Evolutionary conservation across 92 coral and sea anemone species (phyloP), one percentile per base, ranked within the genome.

Genomic region (Palythoa caribaeorum): DNA sequence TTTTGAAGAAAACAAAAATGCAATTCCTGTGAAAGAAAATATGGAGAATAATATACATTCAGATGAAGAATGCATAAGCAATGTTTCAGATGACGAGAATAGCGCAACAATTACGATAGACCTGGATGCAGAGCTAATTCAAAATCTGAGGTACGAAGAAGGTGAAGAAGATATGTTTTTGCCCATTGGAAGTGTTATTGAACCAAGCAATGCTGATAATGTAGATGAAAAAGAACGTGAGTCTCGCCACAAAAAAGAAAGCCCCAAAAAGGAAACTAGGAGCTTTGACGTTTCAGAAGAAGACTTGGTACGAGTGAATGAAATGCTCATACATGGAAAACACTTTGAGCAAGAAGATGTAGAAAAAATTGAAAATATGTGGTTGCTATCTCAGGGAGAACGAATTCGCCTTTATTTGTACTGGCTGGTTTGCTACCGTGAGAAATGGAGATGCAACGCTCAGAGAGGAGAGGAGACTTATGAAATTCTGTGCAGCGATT

Each of bases 381-480:
- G 97, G 97, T n/a, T 37, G 51, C 72, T 94, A 9, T 19, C 83
- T 53, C 77, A 80, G n/a, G 78, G 37, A 28, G 89, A 90, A 40
- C 93, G 97, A 13, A 68, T 89, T 65, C 87, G 93, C 47, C 59
- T 94, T 63, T 94, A 94, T n/a, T 92, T 90, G 28, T 68, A 81
- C 78, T 94, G 96, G 96, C 84, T 92, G 38, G 60, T 62, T 5
- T 79, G 87, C 54, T 89, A 65, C 21, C 88, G 92, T 44, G 90
- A 89, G 71, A 80, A 83, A 17, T 63, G 66, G 74, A 54, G 71
- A 10, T 47, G n/a, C 10, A 83, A 78, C n/a, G 76, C 88, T 5
- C 40, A 38, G 3, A 83, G 76, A 78, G 85, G 55, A 17, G 95
- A 92, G 79, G 84, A 80, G 71, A 84, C 79, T 20, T 87, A 92